Evolutionary conservation across 2,888 invertebrate species (phyloP).

Genomic region (Pammene fasciana): DNA sequence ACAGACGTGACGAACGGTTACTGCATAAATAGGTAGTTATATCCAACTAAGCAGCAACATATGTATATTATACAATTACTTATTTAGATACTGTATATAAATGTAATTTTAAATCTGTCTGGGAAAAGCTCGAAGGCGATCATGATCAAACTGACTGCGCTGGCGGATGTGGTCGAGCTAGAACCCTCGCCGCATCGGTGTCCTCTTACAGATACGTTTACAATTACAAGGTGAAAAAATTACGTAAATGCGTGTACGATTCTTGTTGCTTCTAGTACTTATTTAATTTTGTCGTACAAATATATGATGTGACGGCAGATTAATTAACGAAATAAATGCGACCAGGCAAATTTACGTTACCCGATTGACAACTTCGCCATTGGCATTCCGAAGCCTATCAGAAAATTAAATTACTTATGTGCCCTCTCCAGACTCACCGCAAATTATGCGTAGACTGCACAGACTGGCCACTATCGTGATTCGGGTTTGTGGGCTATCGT

Average conservation of each 20-base stretch:
- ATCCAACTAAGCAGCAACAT: too few relatives aligned
- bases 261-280: background rate
- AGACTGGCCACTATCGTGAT: slow-evolving; percentile 53
- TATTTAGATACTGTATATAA: background rate
- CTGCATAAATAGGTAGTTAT: too few relatives aligned
- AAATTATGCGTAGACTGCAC: slow-evolving; percentile 54
- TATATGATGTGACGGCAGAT: too few relatives aligned
- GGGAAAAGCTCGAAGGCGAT: slow-evolving; percentile 34
- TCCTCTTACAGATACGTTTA: slow-evolving; percentile 26
- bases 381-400: too few relatives aligned
- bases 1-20: too few relatives aligned
- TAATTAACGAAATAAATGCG: too few relatives aligned
- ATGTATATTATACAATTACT: too few relatives aligned
- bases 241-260: slow-evolving; percentile 19
- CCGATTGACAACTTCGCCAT: too few relatives aligned
- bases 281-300: background rate
- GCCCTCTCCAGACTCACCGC: slow-evolving; percentile 48
- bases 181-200: slow-evolving; percentile 41
- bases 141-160: slow-evolving; percentile 42
- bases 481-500: slow-evolving; percentile 65
- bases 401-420: too few relatives aligned
- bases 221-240: slow-evolving; percentile 17
- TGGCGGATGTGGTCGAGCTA: slow-evolving; percentile 66
- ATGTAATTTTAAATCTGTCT: slow-evolving; percentile 25
- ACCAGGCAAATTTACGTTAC: too few relatives aligned